Evolutionary conservation across 2,113 vertebrate species (phyloP).

Genomic region (Syngnathus scovelli): DNA sequence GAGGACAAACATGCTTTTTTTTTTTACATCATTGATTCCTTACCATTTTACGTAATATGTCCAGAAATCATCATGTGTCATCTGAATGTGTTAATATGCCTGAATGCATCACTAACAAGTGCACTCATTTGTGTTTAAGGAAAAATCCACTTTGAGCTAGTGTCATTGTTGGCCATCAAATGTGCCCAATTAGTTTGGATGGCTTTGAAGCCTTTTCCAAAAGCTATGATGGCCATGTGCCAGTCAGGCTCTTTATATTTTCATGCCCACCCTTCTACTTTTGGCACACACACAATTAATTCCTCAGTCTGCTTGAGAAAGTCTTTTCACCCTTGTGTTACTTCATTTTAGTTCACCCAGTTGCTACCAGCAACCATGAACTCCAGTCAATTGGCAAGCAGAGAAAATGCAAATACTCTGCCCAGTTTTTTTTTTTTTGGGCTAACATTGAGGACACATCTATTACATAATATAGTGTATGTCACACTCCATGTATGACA

Average conservation of each 20-base stretch:
- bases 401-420: neutral
- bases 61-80: too few species aligned
- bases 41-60: neutral
- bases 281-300: slow-evolving; percentile 7
- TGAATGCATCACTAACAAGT: neutral
- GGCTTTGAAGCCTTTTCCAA: neutral
- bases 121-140: too few species aligned
- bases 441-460: neutral
- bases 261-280: neutral
- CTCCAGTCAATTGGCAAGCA: neutral
- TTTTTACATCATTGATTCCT: neutral
- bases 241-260: neutral
- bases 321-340: neutral
- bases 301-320: slow-evolving; percentile 6
- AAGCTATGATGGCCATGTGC: neutral
- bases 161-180: too few species aligned
- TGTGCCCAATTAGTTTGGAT: neutral
- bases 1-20: slow-evolving; percentile 12
- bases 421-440: neutral
- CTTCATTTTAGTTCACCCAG: neutral
- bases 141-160: neutral
- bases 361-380: neutral
- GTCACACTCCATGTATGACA: neutral
- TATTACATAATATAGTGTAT: neutral
- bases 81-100: too few species aligned